Base-by-base conservation (phyloP, 64 coral and sea anemone species). In the Orbicella faveolata region DNA sequence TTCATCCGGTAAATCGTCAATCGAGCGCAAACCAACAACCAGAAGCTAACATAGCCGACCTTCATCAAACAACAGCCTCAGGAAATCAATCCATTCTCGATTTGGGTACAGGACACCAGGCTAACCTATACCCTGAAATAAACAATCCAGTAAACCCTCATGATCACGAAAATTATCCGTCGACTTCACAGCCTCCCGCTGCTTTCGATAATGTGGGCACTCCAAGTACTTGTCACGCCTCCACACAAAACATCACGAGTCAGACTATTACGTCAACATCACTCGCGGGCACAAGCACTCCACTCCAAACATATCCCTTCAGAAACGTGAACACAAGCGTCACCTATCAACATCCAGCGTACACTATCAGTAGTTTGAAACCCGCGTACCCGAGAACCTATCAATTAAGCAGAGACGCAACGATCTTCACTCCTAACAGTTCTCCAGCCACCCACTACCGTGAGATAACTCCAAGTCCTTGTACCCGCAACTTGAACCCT, bases 361-460 rank as follows among this genome's bases (percentile, higher is more conserved):
- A 35, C 51, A 48, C 23, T 26, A 34, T 34, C 14, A 80, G 11
- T 23, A 80, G 78, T 23, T 4, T 62, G 15, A 59, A 61, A 61
- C n/a, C 23, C 26, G 13, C 15, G 2, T 7, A n/a, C 21, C 78
- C 53, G 53, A 13, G 0, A 11, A 34, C 78, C 78, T 80, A 10
- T 80, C 9, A 80, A 11, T 9, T 17, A 34, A 6, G 23, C 13
- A 25, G 7, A 34, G 20, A 61, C n/a, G 53, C 6, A 6, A 23
- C 25, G 25, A 25, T 16, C n/a, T 61, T 62, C 78, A 80, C 21
- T 18, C 78, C 53, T 80, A 4, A 57, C 18, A 61, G 54, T 80
- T 80, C 78, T 80, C 78, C 78, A 17, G 8, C 78, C 21, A 80
- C 78, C 51, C 4, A 30, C 8, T 80, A 80, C 78, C 78, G 26